Conservation (phyloP, 2,113 vertebrate genomes). For the Dendrocopos noguchii region DNA sequence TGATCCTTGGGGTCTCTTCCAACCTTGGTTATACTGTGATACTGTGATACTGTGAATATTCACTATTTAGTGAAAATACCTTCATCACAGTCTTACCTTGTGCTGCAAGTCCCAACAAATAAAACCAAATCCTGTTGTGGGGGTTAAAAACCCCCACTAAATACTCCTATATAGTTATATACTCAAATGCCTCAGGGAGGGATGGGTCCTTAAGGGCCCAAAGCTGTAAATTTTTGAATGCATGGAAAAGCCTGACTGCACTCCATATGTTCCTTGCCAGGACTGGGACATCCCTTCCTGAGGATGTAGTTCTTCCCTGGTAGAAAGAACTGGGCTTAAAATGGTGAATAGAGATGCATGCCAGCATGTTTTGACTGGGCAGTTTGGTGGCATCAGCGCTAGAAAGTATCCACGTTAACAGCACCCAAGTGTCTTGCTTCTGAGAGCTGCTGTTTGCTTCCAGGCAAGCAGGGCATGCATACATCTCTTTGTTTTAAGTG, state of each 20-base stretch:
- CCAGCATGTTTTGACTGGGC: not conserved
- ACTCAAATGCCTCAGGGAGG: not conserved
- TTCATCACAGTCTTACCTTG: not conserved
- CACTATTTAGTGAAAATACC: not conserved
- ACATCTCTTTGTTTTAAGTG: not conserved
- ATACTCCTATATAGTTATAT: not conserved
- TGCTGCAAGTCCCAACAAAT: not conserved
- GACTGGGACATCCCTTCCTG: not conserved
- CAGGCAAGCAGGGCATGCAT: not conserved
- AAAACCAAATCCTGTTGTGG: not conserved
- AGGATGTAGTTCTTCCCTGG: not conserved
- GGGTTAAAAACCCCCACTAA: not conserved
- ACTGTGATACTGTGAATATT: too few species aligned
- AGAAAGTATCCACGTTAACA: not conserved
- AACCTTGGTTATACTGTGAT: too few species aligned
- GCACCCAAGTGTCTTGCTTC: not conserved
- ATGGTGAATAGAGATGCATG: not conserved
- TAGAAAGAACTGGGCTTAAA: not conserved
- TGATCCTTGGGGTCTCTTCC: too few species aligned
- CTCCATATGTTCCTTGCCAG: fast-evolving
- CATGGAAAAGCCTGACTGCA: not conserved
- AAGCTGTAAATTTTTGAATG: not conserved
- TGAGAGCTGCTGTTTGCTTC: not conserved
- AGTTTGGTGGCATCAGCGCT: not conserved
- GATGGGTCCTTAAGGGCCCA: not conserved